Evolutionary conservation across 64 coral and sea anemone species (phyloP), one percentile per base, ranked within the genome.

Genomic region (Astreopora myriophthalma): DNA sequence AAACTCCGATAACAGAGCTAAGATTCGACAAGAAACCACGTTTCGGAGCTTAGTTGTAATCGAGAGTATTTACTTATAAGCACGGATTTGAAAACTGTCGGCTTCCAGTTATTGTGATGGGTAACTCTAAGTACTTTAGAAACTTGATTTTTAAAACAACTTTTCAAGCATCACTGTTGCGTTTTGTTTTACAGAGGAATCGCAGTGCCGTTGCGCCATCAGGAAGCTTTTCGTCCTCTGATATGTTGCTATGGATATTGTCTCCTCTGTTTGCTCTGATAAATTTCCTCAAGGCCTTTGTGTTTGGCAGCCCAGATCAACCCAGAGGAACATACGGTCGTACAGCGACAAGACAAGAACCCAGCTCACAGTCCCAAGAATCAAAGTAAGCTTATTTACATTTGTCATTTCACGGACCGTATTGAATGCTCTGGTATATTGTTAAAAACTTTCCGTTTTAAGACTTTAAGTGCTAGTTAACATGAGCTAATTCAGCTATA

Each of bases 231-330:
- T 90, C 85, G 30, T 69, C 74, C 29, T 37, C 76, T 19, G 85
- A 92, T 31, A 12, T 96, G 48, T 82, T 96, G 1, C 46, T 89
- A 35, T 90, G 77, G 87, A 84, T 99, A 42, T 63, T 99, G 29
- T 46, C 97, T 17, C 97, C 97, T 32, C 60, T 99, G 75, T 90
- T 99, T 69, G 34, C 94, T 48, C 31, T 99, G 38, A 80, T 93
- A 23, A 93, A 68, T 71, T 91, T 95, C 40, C 69, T 99, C 51
- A 99, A 96, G 35, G 64, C 69, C 22, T 93, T 99, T 76, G 33
- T 99, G 22, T 99, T 99, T 37, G 87, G 90, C 1, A 65, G 85
- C 29, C 91, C 94, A 8, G 86, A 95, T 26, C 87, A 88, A 4
- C 74, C 91, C 16, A 77, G 91, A 61, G 94, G 91, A 49, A 89